Base-by-base conservation (phyloP, 2,888 invertebrate species). In the Galeruca laticollis region DNA sequence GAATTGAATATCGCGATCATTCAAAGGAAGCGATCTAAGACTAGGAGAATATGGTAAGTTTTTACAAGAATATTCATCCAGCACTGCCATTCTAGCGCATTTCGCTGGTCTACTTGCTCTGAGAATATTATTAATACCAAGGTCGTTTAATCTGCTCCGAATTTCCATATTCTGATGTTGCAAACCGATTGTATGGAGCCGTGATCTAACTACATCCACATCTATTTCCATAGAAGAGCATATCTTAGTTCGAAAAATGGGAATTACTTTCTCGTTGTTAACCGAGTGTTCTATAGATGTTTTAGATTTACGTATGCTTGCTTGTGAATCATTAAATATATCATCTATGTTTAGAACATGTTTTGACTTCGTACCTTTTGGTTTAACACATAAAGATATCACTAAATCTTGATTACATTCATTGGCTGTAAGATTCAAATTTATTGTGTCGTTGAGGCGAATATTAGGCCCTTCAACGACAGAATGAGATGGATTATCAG, bases 21-120 rank as follows among this genome's bases (percentile, higher is more conserved):
- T 78, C 26, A 82, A 68, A 2, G 82, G 82, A 40, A 82, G 71
- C 4, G 81, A 81, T 52, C 72, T 71, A 47, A 82, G 68, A 64
- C 82, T 82, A 6, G 78, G 72, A 6, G 80, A 67, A 62, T 82
- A 82, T 0, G 82, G 82, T 13, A 81, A 49, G 40, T 74, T 75
- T 54, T 79, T 78, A 59, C 69, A 77, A 56, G 75, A 70, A 51
- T 71, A 76, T 68, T 81, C 81, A 63, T 80, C 78, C 37, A 82
- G 68, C 4, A 81, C 73, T 0, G 81, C 77, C 60, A 74, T 78
- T 35, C 80, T 73, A 35, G 80, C 80, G 66, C 82, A 82, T 61
- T 80, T 82, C 1, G 79, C 81, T 9, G 82, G 82, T 59, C 78
- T 74, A 40, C 78, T 78, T n/a, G 81, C 81, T 26, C 66, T 66